phyloP scores from a whole-genome alignment of 2,113 vertebrate genomes.

The Bubo scandiacus region DNA sequence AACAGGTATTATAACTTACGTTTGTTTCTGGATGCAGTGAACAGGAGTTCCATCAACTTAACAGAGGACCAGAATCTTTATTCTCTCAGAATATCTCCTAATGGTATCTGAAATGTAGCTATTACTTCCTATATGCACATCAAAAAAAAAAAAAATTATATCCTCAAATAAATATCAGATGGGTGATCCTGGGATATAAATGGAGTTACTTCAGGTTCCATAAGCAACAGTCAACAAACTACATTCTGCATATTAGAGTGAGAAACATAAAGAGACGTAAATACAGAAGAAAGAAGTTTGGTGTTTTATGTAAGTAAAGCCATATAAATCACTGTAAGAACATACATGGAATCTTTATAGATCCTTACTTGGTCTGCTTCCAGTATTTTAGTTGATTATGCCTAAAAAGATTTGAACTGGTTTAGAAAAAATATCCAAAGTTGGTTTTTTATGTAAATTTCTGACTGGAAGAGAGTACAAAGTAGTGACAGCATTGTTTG shows the following conservation, averaged over 20 bases:
- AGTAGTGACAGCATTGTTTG: slow-evolving; percentile 64
- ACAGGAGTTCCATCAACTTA: background rate
- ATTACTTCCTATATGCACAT: background rate
- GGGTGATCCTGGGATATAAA: background rate
- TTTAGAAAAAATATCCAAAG: slow-evolving; percentile 6
- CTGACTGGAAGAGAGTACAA: slow-evolving; percentile 43
- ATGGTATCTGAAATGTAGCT: background rate
- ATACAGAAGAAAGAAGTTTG: background rate
- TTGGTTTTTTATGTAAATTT: slow-evolving; percentile 57
- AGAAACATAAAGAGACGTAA: background rate
- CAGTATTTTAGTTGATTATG: background rate
- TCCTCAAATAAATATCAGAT: background rate
- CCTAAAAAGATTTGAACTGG: background rate
- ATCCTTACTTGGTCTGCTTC: background rate
- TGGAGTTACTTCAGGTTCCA: background rate
- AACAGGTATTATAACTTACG: background rate
- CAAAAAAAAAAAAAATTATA: background rate
- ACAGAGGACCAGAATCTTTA: background rate
- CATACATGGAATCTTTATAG: background rate
- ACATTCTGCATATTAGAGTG: background rate
- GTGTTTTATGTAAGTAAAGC: background rate
- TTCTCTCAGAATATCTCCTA: background rate
- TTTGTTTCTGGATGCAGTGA: background rate
- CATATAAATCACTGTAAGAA: background rate
- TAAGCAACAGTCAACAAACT: background rate